A percentile compares a stretch with the other conserved stretches of the same genome.
These are phyloP conservation scores for Xylota sylvarum DNA, from an alignment of 2,888 invertebrate species.

Conservation along the genomic window DNA sequence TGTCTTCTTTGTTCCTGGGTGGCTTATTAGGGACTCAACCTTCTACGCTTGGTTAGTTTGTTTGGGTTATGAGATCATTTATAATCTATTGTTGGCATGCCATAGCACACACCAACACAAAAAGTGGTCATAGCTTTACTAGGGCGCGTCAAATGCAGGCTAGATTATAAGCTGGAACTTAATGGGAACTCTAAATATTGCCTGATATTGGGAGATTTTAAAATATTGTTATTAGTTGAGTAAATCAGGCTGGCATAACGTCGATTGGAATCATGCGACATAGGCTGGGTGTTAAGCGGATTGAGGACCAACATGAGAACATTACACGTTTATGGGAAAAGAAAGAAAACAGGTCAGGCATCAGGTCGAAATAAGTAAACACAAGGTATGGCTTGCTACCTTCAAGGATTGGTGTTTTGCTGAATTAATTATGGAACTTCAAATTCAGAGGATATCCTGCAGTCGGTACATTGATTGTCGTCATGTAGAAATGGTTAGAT, in stretches of 20 bases:
- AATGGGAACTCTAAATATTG: slow-evolving; percentile 36
- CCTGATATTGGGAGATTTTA: slow-evolving; percentile 38
- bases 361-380: too few species aligned
- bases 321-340: too few species aligned
- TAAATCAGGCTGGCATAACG: slow-evolving; percentile 6
- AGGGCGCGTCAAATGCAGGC: slow-evolving; percentile 71
- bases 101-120: slow-evolving; percentile 32
- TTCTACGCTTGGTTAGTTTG: slow-evolving; percentile 72
- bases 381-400: too few species aligned
- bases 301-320: too few species aligned
- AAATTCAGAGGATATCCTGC: too few species aligned
- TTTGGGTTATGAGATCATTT: slow-evolving; percentile 76
- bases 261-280: neutral
- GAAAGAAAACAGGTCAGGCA: too few species aligned
- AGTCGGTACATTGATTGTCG: too few species aligned
- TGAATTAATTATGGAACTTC: too few species aligned
- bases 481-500: too few species aligned
- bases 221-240: slow-evolving; percentile 35
- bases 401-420: too few species aligned
- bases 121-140: neutral
- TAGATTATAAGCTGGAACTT: slow-evolving; percentile 38
- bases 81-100: slow-evolving; percentile 77
- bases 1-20: slow-evolving; percentile 68
- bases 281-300: neutral
- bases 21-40: slow-evolving; percentile 75